phyloP scores from a whole-genome alignment of 2,888 invertebrate species.

The Cryptus viduatorius region DNA sequence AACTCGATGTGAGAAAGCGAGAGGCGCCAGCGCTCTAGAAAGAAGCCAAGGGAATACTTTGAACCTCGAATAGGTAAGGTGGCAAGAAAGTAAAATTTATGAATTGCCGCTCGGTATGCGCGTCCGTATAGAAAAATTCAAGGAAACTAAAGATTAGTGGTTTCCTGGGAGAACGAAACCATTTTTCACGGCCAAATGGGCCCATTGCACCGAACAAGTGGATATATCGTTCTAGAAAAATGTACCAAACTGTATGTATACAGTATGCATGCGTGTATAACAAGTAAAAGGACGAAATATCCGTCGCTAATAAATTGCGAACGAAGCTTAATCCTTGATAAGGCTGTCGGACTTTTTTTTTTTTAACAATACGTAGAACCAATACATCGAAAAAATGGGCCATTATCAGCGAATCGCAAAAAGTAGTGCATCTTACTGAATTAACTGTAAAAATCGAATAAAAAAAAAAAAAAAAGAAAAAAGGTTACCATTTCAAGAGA shows the following conservation, averaged over 20 bases:
- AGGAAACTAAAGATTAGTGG: conserved; percentile 54
- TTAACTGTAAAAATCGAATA: no score
- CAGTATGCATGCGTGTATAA: no score
- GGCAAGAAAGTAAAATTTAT: conserved; percentile 57
- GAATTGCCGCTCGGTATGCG: conserved; percentile 48
- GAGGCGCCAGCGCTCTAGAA: conserved; percentile 10
- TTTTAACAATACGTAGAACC: no score
- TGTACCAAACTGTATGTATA: neutral
- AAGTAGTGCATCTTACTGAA: no score
- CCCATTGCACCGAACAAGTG: conserved; percentile 14
- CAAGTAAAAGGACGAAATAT: no score
- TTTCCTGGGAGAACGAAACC: conserved; percentile 36
- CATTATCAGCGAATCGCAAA: no score
- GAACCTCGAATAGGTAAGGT: conserved; percentile 47
- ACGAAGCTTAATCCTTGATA: no score
- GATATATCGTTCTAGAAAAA: neutral
- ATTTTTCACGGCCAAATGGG: conserved; percentile 33
- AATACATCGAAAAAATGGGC: no score
- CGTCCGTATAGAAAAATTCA: conserved; percentile 46
- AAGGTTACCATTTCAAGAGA: neutral
- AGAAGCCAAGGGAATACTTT: conserved; percentile 56
- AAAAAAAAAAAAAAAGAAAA: no score
- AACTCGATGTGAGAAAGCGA: conserved; percentile 51
- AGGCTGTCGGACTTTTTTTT: no score
- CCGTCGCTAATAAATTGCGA: no score